A percentile compares a stretch with the other conserved stretches of the same genome.
Evolutionary conservation across 1,140 invertebrate genomes (phyloP).

Genomic region (Phocides pigmalion): DNA sequence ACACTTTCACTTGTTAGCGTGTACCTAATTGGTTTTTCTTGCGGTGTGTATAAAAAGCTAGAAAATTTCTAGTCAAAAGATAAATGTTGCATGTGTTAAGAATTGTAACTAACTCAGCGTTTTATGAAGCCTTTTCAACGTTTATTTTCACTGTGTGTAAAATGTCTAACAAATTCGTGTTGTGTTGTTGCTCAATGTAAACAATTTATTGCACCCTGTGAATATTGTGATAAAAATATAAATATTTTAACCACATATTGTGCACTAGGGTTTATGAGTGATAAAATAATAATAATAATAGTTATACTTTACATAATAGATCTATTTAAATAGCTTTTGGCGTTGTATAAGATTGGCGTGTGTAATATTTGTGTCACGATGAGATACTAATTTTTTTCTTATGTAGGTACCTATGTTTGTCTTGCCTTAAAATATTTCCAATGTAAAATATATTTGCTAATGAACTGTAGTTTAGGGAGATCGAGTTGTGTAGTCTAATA

Average conservation of each 20-base stretch:
- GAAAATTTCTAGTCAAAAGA: constrained; percentile 2
- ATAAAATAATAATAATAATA: no score
- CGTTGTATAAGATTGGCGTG: constrained; percentile 1
- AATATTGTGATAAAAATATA: constrained; percentile 7
- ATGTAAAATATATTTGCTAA: constrained; percentile 29
- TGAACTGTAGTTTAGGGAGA: constrained; percentile 20
- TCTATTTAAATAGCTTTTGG: constrained; percentile 3
- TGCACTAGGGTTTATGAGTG: constrained; percentile 14
- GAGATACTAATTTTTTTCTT: constrained; percentile 21
- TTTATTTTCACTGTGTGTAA: background rate
- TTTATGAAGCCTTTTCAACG: background rate
- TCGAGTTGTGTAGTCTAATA: constrained; percentile 28
- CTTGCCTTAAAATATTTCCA: constrained; percentile 31
- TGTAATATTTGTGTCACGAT: constrained; percentile 11
- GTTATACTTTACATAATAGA: background rate
- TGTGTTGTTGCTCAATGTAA: constrained; percentile 29
- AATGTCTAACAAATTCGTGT: constrained; percentile 13
- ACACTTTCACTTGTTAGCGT: background rate
- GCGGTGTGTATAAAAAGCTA: background rate
- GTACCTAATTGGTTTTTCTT: background rate
- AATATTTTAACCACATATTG: background rate
- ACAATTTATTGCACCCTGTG: constrained; percentile 13
- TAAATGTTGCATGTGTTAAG: constrained; percentile 16
- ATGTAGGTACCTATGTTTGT: constrained; percentile 21
- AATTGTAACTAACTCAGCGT: constrained; percentile 11